These are phyloP conservation scores for Branchinecta lynchi DNA, from an alignment of 1,140 invertebrate species.

Conservation along the genomic window DNA sequence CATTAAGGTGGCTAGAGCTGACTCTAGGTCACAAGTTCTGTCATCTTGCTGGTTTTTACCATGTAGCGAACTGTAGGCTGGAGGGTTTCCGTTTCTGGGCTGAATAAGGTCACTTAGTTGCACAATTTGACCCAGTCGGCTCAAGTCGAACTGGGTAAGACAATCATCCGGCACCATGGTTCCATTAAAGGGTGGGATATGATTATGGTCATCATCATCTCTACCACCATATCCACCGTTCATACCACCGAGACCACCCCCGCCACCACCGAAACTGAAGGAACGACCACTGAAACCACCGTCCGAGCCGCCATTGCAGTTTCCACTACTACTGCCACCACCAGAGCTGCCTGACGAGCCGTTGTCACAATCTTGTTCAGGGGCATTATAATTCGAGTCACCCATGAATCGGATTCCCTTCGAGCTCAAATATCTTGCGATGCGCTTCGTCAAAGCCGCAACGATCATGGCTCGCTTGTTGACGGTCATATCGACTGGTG, in stretches of 20 bases:
- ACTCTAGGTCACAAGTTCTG: slow-evolving; percentile 12
- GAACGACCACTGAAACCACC: slow-evolving; percentile 54
- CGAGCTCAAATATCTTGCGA: slow-evolving; percentile 27
- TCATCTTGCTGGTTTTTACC: slow-evolving; percentile 14
- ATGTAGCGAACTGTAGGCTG: slow-evolving; percentile 10
- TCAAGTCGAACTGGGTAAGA: slow-evolving; percentile 37
- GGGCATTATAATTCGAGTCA: slow-evolving; percentile 22
- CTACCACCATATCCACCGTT: slow-evolving; percentile 15
- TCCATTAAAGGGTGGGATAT: slow-evolving; percentile 42
- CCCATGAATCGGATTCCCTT: slow-evolving; percentile 32
- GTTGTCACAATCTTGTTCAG: slow-evolving; percentile 43
- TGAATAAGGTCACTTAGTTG: slow-evolving; percentile 18
- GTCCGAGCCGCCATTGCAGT: slow-evolving; percentile 39
- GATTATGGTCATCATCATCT: slow-evolving; percentile 37
- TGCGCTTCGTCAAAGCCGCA: slow-evolving; percentile 31
- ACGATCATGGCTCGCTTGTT: slow-evolving; percentile 32
- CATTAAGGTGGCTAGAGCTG: not conserved
- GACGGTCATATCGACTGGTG: slow-evolving; percentile 25
- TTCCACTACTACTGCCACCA: slow-evolving; percentile 30
- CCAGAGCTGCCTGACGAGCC: slow-evolving; percentile 50
- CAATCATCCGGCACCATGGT: slow-evolving; percentile 41
- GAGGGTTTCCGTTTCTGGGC: slow-evolving; percentile 16
- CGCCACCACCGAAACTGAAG: slow-evolving; percentile 14
- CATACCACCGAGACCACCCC: slow-evolving; percentile 16
- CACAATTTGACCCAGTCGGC: slow-evolving; percentile 51